Evolutionary conservation across 2,113 vertebrate genomes (phyloP).

Genomic region (Romanogobio albipinnatus): DNA sequence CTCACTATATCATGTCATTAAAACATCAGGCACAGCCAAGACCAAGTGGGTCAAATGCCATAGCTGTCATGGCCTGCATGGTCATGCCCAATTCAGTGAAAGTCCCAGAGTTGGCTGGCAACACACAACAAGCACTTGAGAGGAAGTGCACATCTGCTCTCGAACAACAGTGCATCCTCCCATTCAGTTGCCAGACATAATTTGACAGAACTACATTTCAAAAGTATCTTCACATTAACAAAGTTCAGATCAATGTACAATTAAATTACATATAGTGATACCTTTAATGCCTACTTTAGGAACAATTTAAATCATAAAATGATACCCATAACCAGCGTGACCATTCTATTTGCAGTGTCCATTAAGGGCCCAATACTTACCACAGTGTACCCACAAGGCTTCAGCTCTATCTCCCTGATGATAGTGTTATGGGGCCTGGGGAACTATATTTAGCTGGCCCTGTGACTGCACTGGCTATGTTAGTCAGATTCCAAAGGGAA

Average conservation of each 20-base stretch:
- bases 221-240: background rate
- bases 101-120: constrained; percentile 32
- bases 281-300: background rate
- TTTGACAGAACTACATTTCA: background rate
- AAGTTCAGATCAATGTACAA: background rate
- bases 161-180: background rate
- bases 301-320: background rate
- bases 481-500: constrained; percentile 65
- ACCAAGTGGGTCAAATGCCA: constrained; percentile 52
- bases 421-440: constrained; percentile 55
- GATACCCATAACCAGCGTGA: background rate
- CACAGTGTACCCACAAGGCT: constrained; percentile 26
- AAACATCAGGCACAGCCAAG: constrained; percentile 49
- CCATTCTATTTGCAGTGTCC: constrained; percentile 28
- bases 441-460: constrained; percentile 75
- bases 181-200: background rate
- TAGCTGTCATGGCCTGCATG: constrained; percentile 43
- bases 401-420: constrained; percentile 53
- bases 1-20: constrained; percentile 52
- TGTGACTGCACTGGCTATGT: constrained; percentile 63
- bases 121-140: constrained; percentile 16
- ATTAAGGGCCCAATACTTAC: constrained; percentile 37
- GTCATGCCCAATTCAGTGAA: constrained; percentile 17
- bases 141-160: constrained; percentile 25
- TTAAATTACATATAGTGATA: background rate